phyloP scores from a whole-genome alignment of 2,888 invertebrate genomes.

The Zele albiditarsus region DNA sequence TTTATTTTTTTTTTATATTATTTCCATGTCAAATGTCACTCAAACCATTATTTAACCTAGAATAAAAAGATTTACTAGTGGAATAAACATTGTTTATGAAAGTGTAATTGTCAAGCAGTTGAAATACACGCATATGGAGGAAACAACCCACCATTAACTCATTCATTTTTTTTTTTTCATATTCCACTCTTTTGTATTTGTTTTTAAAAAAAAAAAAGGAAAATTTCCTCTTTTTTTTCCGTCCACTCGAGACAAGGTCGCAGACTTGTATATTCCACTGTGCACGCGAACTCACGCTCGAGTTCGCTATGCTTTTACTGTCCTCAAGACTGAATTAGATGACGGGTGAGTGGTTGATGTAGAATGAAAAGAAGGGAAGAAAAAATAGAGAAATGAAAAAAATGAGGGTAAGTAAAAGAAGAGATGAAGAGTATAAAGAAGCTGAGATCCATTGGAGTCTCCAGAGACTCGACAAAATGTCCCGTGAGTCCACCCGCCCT shows the following conservation, averaged over 20 bases:
- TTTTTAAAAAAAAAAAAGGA: too few relatives aligned
- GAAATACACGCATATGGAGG: background rate
- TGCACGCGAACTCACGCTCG: background rate
- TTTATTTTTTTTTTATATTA: background rate
- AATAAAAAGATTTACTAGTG: background rate
- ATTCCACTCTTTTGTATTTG: background rate
- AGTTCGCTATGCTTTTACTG: slow-evolving; percentile 18
- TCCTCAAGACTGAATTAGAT: slow-evolving; percentile 36
- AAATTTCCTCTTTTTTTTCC: slow-evolving; percentile 13
- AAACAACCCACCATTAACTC: background rate
- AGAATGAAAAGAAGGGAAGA: slow-evolving; percentile 6
- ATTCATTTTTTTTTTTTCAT: background rate
- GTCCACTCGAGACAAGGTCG: slow-evolving; percentile 32
- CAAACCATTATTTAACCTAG: background rate
- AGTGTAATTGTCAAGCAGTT: background rate
- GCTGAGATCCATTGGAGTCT: slow-evolving; percentile 12
- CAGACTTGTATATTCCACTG: slow-evolving; percentile 20
- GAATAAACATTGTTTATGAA: background rate
- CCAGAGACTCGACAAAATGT: slow-evolving; percentile 17
- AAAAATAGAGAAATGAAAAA: slow-evolving; percentile 1
- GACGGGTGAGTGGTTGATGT: slow-evolving; percentile 29
- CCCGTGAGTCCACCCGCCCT: slow-evolving; percentile 9
- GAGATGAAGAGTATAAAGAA: background rate
- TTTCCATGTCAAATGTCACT: background rate
- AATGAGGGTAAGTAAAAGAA: slow-evolving; percentile 17